Conservation (phyloP, 2,888 invertebrate genomes). For the Drosophila sordidapex region DNA sequence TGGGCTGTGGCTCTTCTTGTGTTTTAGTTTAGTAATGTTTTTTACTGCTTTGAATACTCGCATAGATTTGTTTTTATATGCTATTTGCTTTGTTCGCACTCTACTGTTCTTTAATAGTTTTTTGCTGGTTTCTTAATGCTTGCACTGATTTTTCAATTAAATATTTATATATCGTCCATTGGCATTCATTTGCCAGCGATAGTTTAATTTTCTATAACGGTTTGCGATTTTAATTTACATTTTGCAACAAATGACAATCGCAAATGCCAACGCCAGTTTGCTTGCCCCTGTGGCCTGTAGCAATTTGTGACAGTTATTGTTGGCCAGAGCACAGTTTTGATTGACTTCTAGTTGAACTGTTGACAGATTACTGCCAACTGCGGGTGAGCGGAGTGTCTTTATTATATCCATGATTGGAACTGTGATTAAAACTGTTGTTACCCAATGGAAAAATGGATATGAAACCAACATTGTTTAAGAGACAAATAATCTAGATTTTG, state of each 20-base stretch:
- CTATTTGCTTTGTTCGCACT: constrained; percentile 43
- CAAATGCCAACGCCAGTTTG: constrained; percentile 18
- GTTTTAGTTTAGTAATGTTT: constrained; percentile 37
- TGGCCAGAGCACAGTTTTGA: constrained; percentile 66
- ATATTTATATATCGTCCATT: constrained; percentile 44
- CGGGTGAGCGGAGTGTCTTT: constrained; percentile 18
- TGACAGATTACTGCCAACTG: constrained; percentile 56
- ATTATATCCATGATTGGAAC: constrained; percentile 48
- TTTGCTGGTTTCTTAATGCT: constrained; percentile 51
- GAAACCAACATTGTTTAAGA: constrained; percentile 24
- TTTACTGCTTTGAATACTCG: constrained; percentile 34
- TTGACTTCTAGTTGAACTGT: constrained; percentile 61
- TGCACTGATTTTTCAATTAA: constrained; percentile 74
- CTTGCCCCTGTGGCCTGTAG: constrained; percentile 49
- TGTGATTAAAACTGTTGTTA: constrained; percentile 68
- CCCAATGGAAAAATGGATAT: constrained; percentile 4
- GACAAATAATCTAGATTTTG: constrained; percentile 19
- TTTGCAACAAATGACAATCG: constrained; percentile 37
- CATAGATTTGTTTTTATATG: constrained; percentile 4
- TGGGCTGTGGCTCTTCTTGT: constrained; percentile 23
- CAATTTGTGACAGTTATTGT: constrained; percentile 76
- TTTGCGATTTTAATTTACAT: constrained; percentile 37
- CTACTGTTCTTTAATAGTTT: constrained; percentile 53
- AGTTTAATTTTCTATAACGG: constrained; percentile 64
- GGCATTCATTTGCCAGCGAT: constrained; percentile 49